Percentiles rank a stretch among this genome's conserved stretches.
Evolutionary conservation across 2,113 vertebrate genomes (phyloP).

Genomic region (Zingel zingel): DNA sequence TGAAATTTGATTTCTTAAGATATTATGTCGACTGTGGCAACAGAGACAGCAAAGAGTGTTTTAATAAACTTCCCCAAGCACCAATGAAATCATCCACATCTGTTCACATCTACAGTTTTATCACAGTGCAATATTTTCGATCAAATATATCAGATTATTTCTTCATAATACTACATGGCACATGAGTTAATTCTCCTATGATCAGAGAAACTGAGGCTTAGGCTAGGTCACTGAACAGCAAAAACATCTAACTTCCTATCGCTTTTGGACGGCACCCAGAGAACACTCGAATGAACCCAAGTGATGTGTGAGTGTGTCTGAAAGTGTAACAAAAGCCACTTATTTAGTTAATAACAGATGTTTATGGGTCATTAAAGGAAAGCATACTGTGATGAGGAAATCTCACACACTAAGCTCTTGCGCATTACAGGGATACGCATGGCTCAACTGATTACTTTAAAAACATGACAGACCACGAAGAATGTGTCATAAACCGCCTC

Average conservation of each 20-base stretch:
- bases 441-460: constrained; percentile 61
- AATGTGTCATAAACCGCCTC: constrained; percentile 55
- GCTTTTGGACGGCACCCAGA: constrained; percentile 65
- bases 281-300: constrained; percentile 51
- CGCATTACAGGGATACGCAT: constrained; percentile 54
- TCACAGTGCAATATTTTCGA: constrained; percentile 30
- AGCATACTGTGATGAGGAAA: constrained; percentile 52
- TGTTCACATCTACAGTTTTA: constrained; percentile 29
- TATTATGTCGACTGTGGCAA: constrained; percentile 1
- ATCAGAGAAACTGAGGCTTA: constrained; percentile 8
- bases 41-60: constrained; percentile 38
- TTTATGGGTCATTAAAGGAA: constrained; percentile 67
- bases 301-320: constrained; percentile 25
- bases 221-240: constrained; percentile 30
- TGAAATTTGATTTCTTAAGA: constrained; percentile 37
- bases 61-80: constrained; percentile 49
- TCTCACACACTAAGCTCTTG: constrained; percentile 41
- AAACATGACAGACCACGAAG: constrained; percentile 44
- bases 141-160: constrained; percentile 50
- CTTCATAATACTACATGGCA: constrained; percentile 26
- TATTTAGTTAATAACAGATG: constrained; percentile 66
- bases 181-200: constrained; percentile 28
- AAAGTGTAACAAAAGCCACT: constrained; percentile 69
- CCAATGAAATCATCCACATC: constrained; percentile 30
- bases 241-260: constrained; percentile 51